These are phyloP conservation scores for Aphidoletes aphidimyza DNA, from an alignment of 2,888 invertebrate genomes.

Conservation along the genomic window DNA sequence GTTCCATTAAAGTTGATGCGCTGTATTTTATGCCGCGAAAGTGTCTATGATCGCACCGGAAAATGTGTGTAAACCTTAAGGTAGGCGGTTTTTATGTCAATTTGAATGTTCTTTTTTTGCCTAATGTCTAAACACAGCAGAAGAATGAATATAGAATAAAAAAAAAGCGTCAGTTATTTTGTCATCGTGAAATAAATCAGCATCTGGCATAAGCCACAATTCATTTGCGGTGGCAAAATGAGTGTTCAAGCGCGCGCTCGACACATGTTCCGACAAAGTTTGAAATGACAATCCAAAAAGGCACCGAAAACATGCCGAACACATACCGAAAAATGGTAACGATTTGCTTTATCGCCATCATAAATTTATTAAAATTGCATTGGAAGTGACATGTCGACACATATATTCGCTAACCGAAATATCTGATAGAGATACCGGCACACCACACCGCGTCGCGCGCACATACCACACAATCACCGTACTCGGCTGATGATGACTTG, in stretches of 20 bases:
- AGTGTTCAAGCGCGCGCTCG: not conserved
- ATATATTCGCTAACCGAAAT: conserved; percentile 36
- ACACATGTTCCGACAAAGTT: conserved; percentile 47
- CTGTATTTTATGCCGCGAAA: not conserved
- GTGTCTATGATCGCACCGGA: not conserved
- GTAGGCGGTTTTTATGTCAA: too few species aligned
- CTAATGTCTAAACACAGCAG: too few species aligned
- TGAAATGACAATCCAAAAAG: not conserved
- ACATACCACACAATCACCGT: not conserved
- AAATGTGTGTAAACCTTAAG: too few species aligned
- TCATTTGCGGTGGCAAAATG: not conserved
- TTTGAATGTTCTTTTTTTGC: too few species aligned
- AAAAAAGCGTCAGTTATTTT: not conserved
- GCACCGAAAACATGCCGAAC: not conserved
- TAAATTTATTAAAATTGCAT: conserved; percentile 51
- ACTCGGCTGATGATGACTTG: too few species aligned
- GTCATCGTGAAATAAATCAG: conserved; percentile 41
- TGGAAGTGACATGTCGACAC: conserved; percentile 51
- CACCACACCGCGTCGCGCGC: not conserved
- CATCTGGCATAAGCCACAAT: conserved; percentile 43
- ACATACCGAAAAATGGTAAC: not conserved
- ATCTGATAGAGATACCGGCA: not conserved
- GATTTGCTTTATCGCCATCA: conserved; percentile 46
- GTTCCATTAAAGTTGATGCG: too few species aligned
- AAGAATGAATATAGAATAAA: too few species aligned